These are phyloP conservation scores for Crypturellus tataupa DNA, from an alignment of 2,797 vertebrate genomes.

Conservation along the genomic window DNA sequence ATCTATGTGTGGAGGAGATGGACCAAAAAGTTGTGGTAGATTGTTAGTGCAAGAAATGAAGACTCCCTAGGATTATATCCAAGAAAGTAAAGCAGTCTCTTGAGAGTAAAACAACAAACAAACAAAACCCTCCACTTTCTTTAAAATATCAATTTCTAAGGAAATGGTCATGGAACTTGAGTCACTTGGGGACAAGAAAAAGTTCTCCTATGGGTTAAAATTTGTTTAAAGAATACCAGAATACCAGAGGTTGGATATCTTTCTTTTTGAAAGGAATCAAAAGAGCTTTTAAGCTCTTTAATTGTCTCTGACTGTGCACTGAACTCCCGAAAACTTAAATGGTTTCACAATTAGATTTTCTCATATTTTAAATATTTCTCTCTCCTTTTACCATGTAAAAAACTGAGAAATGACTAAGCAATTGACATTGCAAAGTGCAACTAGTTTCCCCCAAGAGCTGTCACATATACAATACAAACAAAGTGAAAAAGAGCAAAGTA, in stretches of 20 bases:
- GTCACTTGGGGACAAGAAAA: not conserved
- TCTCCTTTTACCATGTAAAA: not conserved
- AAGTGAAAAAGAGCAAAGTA: not conserved
- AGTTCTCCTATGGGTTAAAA: not conserved
- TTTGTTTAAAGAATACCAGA: not conserved
- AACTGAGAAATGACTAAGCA: not conserved
- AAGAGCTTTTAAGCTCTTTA: not conserved
- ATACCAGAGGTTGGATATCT: not conserved
- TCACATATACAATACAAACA: not conserved
- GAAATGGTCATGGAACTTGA: not conserved
- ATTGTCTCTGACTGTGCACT: not conserved
- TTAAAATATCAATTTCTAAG: not conserved
- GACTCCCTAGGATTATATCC: not conserved
- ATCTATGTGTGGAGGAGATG: not conserved
- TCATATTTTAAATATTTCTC: conserved; percentile 24
- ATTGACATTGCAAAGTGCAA: not conserved
- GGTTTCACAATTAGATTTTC: conserved; percentile 15
- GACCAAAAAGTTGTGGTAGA: not conserved
- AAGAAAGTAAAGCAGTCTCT: not conserved
- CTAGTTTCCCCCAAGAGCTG: not conserved
- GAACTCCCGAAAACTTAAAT: not conserved
- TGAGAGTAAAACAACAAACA: not conserved
- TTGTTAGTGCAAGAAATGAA: not conserved
- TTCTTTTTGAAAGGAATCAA: not conserved
- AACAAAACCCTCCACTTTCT: not conserved